A percentile compares a stretch with the other conserved stretches of the same genome.
Evolutionary conservation across 2,888 invertebrate genomes (phyloP).

Genomic region (Acleris laterana): DNA sequence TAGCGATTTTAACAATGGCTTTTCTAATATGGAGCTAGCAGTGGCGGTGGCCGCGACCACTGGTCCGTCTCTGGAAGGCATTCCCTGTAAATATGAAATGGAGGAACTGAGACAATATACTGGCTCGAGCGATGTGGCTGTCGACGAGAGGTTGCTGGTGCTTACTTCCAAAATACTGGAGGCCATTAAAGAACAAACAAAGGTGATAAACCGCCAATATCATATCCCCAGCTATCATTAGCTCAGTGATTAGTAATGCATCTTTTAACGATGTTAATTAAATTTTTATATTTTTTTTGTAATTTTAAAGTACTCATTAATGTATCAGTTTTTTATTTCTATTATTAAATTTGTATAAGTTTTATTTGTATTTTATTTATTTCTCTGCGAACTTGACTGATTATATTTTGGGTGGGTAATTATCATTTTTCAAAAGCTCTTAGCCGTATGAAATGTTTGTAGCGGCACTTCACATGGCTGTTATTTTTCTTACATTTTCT

Average conservation of each 20-base stretch:
- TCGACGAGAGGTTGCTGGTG: slow-evolving; percentile 66
- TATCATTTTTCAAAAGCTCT: too few relatives aligned
- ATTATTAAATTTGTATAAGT: background rate
- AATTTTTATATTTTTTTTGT: background rate
- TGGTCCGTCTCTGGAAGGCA: slow-evolving; percentile 63
- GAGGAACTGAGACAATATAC: slow-evolving; percentile 37
- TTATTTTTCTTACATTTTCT: too few relatives aligned
- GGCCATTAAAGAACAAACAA: slow-evolving; percentile 68
- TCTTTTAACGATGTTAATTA: slow-evolving; percentile 4
- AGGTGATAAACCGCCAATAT: slow-evolving; percentile 11
- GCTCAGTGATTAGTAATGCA: background rate
- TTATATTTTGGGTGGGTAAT: too few relatives aligned
- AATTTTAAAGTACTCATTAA: background rate
- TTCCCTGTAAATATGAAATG: slow-evolving; percentile 58
- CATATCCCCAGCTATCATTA: slow-evolving; percentile 1
- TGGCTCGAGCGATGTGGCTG: slow-evolving; percentile 10
- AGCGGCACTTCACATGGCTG: too few relatives aligned
- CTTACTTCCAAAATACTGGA: slow-evolving; percentile 69
- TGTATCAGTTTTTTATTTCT: background rate
- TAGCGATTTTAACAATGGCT: slow-evolving; percentile 65
- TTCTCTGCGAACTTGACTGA: background rate
- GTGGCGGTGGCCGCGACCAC: slow-evolving; percentile 44
- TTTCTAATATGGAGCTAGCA: slow-evolving; percentile 63
- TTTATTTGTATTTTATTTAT: background rate
- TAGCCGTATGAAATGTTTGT: too few relatives aligned